phyloP scores from a whole-genome alignment of 2,797 vertebrate species.

The Halcyon leucocephala region DNA sequence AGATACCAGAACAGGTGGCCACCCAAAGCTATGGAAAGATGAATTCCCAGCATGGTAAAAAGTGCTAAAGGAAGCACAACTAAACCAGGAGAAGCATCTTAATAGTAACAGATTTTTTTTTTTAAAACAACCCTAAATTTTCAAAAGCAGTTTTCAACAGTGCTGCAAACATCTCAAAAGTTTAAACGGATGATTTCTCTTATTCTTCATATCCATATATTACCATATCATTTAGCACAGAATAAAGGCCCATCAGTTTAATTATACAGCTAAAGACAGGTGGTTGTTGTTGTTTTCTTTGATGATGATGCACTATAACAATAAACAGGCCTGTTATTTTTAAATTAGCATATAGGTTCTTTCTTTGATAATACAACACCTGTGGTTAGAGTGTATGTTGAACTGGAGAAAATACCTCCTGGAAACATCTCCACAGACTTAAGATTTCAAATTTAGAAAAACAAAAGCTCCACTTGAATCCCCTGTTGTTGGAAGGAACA shows the following conservation, averaged over 20 bases:
- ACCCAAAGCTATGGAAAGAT: not conserved
- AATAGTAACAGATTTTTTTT: not conserved
- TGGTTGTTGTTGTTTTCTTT: constrained; percentile 75
- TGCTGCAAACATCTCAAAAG: not conserved
- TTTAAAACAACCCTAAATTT: not conserved
- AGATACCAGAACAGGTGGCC: not conserved
- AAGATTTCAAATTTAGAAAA: constrained; percentile 56
- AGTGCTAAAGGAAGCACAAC: not conserved
- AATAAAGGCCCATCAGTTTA: constrained; percentile 57
- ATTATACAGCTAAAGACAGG: constrained; percentile 65
- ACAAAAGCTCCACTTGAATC: constrained; percentile 50
- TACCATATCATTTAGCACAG: constrained; percentile 58
- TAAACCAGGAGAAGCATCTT: not conserved
- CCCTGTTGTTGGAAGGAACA: constrained; percentile 48
- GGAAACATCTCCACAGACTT: constrained; percentile 50
- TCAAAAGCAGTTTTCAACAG: not conserved
- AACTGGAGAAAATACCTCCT: constrained; percentile 44
- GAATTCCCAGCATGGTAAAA: not conserved
- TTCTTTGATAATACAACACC: constrained; percentile 70
- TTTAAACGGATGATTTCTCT: constrained; percentile 9
- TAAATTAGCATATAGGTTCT: constrained; percentile 58
- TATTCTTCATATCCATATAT: constrained; percentile 27
- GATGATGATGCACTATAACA: constrained; percentile 64
- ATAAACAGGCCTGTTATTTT: constrained; percentile 69
- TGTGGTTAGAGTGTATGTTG: constrained; percentile 53